Evolutionary conservation across 2,888 invertebrate species (phyloP).

Genomic region (Oxyteleia sp.): DNA sequence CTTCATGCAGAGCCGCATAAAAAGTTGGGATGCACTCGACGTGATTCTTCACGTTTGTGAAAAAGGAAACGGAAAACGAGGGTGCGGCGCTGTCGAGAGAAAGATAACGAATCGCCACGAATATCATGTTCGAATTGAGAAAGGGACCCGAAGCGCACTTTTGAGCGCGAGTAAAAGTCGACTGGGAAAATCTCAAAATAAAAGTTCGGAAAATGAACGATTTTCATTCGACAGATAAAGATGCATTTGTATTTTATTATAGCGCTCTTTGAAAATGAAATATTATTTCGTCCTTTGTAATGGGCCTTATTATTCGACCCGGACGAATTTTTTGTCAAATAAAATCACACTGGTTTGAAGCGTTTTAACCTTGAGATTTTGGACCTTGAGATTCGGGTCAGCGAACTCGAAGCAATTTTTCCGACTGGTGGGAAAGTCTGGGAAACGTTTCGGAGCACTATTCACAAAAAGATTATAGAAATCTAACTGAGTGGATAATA

Average conservation of each 20-base stretch:
- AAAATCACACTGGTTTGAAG: not conserved
- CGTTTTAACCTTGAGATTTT: conserved; percentile 28
- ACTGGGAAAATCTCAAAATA: conserved; percentile 3
- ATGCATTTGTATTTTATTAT: not conserved
- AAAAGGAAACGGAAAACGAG: conserved; percentile 35
- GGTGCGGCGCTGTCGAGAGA: conserved; percentile 6
- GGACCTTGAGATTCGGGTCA: conserved; percentile 17
- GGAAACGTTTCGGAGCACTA: conserved; percentile 18
- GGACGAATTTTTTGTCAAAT: not conserved
- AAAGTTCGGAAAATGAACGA: conserved; percentile 6
- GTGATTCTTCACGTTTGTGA: too few relatives aligned
- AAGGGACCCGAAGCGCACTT: conserved; percentile 16
- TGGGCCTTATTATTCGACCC: not conserved
- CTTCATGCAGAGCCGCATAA: too few relatives aligned
- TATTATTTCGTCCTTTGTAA: not conserved
- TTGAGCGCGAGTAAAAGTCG: conserved; percentile 12
- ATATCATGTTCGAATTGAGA: conserved; percentile 32
- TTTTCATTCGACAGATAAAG: not conserved
- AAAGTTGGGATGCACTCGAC: too few relatives aligned
- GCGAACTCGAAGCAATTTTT: conserved; percentile 43
- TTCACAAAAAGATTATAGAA: conserved; percentile 26
- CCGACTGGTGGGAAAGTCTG: conserved; percentile 35
- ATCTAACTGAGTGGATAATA: conserved; percentile 12
- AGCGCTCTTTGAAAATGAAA: not conserved
- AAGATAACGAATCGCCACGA: conserved; percentile 43